Evolutionary conservation across 1,140 invertebrate genomes (phyloP).

Genomic region (Mesaphorura yosii): DNA sequence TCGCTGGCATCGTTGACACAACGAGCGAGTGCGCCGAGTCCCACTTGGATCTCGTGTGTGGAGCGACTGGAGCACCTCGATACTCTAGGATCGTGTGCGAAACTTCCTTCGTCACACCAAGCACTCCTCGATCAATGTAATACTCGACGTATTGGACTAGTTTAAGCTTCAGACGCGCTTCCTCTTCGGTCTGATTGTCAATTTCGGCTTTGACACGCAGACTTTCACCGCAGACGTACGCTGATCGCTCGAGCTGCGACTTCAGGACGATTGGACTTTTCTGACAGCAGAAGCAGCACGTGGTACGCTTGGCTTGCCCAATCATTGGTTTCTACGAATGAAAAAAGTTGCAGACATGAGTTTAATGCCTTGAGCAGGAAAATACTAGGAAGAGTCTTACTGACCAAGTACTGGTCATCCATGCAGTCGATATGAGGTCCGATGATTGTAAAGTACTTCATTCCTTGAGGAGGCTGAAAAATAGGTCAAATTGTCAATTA

Average conservation of each 20-base stretch:
- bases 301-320: slow-evolving; percentile 54
- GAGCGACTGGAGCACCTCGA: slow-evolving; percentile 38
- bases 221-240: slow-evolving; percentile 69
- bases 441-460: slow-evolving; percentile 75
- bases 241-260: slow-evolving; percentile 56
- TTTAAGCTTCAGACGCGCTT: slow-evolving; percentile 55
- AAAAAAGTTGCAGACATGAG: neutral
- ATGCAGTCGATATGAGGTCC: slow-evolving; percentile 76
- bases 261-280: slow-evolving; percentile 56
- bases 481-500: too few relatives aligned
- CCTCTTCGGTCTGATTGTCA: slow-evolving; percentile 63
- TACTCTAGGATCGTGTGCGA: slow-evolving; percentile 51
- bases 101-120: slow-evolving; percentile 59
- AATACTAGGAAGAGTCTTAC: slow-evolving; percentile 20
- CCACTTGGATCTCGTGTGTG: slow-evolving; percentile 47
- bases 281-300: slow-evolving; percentile 64
- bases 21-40: slow-evolving; percentile 55
- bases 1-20: slow-evolving; percentile 68
- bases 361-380: neutral
- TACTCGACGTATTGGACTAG: slow-evolving; percentile 69
- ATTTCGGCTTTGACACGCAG: slow-evolving; percentile 61
- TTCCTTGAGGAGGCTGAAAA: slow-evolving; percentile 67
- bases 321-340: slow-evolving; percentile 54
- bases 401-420: slow-evolving; percentile 71
- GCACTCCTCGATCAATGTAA: slow-evolving; percentile 65